These are phyloP conservation scores for Enteromius radiatus DNA, from an alignment of 2,797 vertebrate genomes.

Conservation along the genomic window DNA sequence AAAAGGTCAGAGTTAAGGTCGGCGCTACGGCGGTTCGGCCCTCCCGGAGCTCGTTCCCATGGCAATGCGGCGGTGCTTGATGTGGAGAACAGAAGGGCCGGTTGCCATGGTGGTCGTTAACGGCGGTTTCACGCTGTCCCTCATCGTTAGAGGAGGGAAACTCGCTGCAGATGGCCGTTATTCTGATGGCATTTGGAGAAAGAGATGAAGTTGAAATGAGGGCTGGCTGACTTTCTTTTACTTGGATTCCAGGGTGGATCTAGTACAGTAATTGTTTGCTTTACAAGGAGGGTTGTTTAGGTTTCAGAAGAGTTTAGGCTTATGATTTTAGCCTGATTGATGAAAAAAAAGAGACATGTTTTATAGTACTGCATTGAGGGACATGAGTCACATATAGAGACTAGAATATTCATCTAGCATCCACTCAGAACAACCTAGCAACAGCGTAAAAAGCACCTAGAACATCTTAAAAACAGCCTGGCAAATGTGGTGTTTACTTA, in stretches of 20 bases:
- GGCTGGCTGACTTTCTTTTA: not conserved
- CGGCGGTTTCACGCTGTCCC: conserved; percentile 42
- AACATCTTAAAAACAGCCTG: not conserved
- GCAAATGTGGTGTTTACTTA: not conserved
- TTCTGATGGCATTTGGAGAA: conserved; percentile 23
- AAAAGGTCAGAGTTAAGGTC: conserved; percentile 53
- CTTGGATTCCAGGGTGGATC: not conserved
- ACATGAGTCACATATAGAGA: not conserved
- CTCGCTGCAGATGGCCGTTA: conserved; percentile 39
- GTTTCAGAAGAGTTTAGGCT: not conserved
- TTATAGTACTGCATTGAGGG: not conserved
- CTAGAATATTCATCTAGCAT: not conserved
- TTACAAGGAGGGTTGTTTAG: not conserved
- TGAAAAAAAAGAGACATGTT: not conserved
- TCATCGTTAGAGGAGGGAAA: conserved; percentile 36
- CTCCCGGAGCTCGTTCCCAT: conserved; percentile 58
- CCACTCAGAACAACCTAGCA: not conserved
- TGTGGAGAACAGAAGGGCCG: conserved; percentile 48
- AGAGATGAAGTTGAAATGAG: not conserved
- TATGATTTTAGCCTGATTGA: not conserved
- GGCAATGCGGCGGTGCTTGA: conserved; percentile 55
- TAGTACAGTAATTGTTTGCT: not conserved
- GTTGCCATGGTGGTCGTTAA: conserved; percentile 61
- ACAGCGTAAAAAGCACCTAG: not conserved
- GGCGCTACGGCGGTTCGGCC: not conserved